Conservation (phyloP, 2,888 invertebrate species). For the Mythimna pallens region DNA sequence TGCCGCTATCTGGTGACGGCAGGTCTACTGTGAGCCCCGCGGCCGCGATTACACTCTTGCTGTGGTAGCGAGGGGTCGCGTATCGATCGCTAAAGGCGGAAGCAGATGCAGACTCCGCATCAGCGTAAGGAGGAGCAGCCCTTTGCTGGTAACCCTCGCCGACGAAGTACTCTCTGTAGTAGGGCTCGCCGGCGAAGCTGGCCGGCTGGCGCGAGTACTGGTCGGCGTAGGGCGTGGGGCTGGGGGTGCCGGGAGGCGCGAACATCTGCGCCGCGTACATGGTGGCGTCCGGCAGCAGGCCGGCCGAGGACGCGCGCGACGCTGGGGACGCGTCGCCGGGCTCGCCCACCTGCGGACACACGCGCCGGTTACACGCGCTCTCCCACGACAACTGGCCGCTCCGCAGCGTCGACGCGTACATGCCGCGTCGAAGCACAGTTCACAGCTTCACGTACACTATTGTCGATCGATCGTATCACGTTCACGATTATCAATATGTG, state of each 20-base stretch:
- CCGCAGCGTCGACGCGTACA: constrained; percentile 91
- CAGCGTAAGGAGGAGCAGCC: constrained; percentile 90
- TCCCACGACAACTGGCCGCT: constrained; percentile 91
- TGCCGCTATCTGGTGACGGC: constrained; percentile 98
- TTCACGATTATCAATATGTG: constrained; percentile 78
- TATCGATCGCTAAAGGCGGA: constrained; percentile 93
- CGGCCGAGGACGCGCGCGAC: constrained; percentile 90
- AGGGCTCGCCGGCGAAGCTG: constrained; percentile 93
- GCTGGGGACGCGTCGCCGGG: constrained; percentile 92
- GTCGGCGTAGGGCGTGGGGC: constrained; percentile 91
- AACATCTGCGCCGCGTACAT: constrained; percentile 94
- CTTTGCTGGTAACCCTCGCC: constrained; percentile 92
- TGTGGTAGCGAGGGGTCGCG: constrained; percentile 93
- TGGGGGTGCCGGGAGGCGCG: constrained; percentile 92
- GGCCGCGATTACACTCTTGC: constrained; percentile 93
- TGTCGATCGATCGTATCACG: constrained; percentile 79
- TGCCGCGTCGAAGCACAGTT: constrained; percentile 88
- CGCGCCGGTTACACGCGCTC: constrained; percentile 92
- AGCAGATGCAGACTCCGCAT: constrained; percentile 91
- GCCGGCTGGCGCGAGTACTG: constrained; percentile 89
- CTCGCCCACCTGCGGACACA: constrained; percentile 91
- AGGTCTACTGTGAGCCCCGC: constrained; percentile 97
- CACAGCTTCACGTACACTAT: constrained; percentile 89
- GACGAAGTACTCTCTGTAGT: constrained; percentile 95
- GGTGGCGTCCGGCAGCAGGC: constrained; percentile 91